A percentile compares a stretch with the other conserved stretches of the same genome.
phyloP scores from a whole-genome alignment of 2,797 vertebrate genomes.

The Silurus aristotelis region DNA sequence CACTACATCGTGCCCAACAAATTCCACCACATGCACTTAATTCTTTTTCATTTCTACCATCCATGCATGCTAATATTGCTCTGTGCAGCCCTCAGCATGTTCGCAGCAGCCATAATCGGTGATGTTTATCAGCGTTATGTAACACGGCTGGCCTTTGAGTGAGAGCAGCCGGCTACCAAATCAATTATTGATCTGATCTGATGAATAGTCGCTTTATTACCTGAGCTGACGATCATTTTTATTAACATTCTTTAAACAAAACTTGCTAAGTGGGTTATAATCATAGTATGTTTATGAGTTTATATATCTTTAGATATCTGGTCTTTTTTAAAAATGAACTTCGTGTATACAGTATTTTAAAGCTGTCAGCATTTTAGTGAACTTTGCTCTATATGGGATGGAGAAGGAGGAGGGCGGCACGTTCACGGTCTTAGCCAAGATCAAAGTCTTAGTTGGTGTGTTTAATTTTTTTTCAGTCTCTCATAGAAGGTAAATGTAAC shows the following conservation, averaged over 20 bases:
- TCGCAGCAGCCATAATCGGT: neutral
- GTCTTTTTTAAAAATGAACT: too few relatives aligned
- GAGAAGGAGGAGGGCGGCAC: neutral
- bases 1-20: neutral
- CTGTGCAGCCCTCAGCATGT: neutral
- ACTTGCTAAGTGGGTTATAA: neutral
- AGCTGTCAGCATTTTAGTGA: neutral
- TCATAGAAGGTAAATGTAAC: neutral
- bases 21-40: neutral
- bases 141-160: conserved; percentile 16
- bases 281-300: neutral
- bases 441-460: neutral
- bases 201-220: neutral
- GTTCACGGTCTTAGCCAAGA: neutral
- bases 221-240: neutral
- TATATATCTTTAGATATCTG: neutral
- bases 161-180: neutral
- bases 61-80: neutral
- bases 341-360: neutral
- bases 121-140: neutral
- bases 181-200: neutral
- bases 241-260: neutral
- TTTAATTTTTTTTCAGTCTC: neutral
- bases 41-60: neutral
- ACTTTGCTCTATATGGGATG: neutral